Evolutionary conservation across 2,113 vertebrate species (phyloP), one percentile per base, ranked within the genome.

Genomic region (Phoxinus phoxinus): DNA sequence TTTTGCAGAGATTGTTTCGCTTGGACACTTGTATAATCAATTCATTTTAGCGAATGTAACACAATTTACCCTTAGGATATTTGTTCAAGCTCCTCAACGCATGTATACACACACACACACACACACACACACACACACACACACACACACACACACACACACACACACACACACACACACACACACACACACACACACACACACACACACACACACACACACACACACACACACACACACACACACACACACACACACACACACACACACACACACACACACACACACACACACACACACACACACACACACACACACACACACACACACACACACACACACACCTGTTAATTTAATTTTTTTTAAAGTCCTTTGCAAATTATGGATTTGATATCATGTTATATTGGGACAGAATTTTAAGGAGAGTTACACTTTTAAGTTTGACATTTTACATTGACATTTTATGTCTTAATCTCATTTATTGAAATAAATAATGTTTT

Each of bases 401-500:
- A 35, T 59, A 32, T 25, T 25, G 21, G 21, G 21, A 1, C 53
- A 8, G 12, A 58, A 37, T 56, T 76, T 11, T 32, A 77, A 69
- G 30, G 17, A 21, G 2, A 69, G 30, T 35, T 19, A 19, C 27
- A 77, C n/a, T 75, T 51, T 51, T 75, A 30, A 10, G 44, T 48
- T 23, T 75, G 51, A 41, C 41, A 48, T 15, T 56, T 21, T 21
- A 37, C 75, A 6, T 23, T 56, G 75, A 35, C 5, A 58, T 41
- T 58, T 77, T 3, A 35, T 35, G 17, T 76, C 19, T 32, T 2
- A 30, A 53, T 53, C 30, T 23, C 94, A 95, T 97, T 97, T 97
- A 96, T 97, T 98, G 94, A 94, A 92, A 94, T 96, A 96, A 95
- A 95, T 93, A 25, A 21, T 21, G 65, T 21, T 35, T 37, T 10